These are phyloP conservation scores for Hyles euphorbiae DNA, from an alignment of 1,140 invertebrate genomes.

Conservation along the genomic window DNA sequence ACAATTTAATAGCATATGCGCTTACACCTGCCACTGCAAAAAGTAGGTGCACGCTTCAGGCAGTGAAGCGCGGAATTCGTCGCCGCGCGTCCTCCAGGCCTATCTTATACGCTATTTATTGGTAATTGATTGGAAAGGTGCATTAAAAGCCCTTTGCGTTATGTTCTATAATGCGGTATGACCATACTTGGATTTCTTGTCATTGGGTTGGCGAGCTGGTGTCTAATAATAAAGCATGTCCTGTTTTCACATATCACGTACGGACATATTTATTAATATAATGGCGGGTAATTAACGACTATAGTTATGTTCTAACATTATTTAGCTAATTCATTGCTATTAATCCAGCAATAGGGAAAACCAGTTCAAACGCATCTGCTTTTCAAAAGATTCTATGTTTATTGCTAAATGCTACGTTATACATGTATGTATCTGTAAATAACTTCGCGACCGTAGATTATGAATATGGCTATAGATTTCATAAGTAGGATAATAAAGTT, in stretches of 20 bases:
- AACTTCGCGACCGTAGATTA: too few species aligned
- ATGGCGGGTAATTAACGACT: too few species aligned
- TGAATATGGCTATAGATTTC: too few species aligned
- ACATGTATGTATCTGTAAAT: too few species aligned
- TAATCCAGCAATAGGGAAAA: too few species aligned
- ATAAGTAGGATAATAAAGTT: too few species aligned
- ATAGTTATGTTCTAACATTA: too few species aligned
- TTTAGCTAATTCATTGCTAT: too few species aligned
- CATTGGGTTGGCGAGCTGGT: conserved; percentile 4
- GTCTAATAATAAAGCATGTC: conserved; percentile 9
- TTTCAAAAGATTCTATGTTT: too few species aligned
- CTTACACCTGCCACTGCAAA: conserved; percentile 68
- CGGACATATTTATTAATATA: background rate
- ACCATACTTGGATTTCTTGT: conserved; percentile 29
- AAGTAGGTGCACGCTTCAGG: conserved; percentile 68
- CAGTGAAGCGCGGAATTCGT: conserved; percentile 66
- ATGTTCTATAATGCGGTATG: conserved; percentile 26
- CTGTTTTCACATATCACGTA: conserved; percentile 18
- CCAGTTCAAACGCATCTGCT: too few species aligned
- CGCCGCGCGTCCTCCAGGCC: conserved; percentile 54
- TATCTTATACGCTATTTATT: conserved; percentile 71
- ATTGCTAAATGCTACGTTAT: too few species aligned
- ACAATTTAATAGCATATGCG: conserved; percentile 74
- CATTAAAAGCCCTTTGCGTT: conserved; percentile 36
- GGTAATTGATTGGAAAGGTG: conserved; percentile 69